Evolutionary conservation across 2,888 invertebrate genomes (phyloP).

Genomic region (Scotopteryx bipunctaria): DNA sequence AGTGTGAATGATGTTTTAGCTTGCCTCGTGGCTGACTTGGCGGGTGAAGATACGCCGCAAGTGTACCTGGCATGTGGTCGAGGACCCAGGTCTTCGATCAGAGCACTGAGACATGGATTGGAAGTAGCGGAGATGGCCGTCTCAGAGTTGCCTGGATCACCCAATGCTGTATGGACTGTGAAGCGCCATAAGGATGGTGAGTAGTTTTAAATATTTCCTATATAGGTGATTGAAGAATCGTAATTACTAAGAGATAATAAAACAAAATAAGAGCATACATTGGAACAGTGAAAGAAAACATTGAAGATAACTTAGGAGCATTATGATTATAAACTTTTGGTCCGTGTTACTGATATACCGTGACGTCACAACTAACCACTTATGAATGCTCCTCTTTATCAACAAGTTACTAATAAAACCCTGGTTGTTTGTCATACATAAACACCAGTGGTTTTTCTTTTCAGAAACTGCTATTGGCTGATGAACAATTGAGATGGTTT

Average conservation of each 20-base stretch:
- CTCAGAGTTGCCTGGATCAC: conserved; percentile 99
- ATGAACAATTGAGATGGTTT: conserved; percentile 71
- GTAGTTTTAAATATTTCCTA: conserved; percentile 45
- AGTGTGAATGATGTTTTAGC: conserved; percentile 74
- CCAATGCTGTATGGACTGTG: conserved; percentile 99
- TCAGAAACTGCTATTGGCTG: conserved; percentile 85
- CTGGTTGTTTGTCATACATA: conserved; percentile 88
- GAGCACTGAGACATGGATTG: conserved; percentile 97
- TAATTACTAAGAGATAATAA: not conserved
- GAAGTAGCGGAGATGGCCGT: conserved; percentile 99
- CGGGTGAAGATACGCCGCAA: conserved; percentile 99
- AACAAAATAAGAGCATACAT: not conserved
- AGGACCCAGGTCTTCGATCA: conserved; percentile 95
- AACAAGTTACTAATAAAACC: conserved; percentile 83
- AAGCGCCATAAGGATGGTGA: conserved; percentile 97
- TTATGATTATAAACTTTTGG: conserved; percentile 78
- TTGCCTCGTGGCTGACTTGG: conserved; percentile 95
- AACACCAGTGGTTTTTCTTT: conserved; percentile 96
- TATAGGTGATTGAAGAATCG: not conserved
- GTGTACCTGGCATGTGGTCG: conserved; percentile 98
- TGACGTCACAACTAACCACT: conserved; percentile 77
- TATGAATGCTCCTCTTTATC: conserved; percentile 79
- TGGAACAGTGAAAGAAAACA: conserved; percentile 5
- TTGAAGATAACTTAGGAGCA: conserved; percentile 49
- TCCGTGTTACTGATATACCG: conserved; percentile 81